Conservation (phyloP, 53 echinoderm and acorn worm genomes). For the Astropecten irregularis region DNA sequence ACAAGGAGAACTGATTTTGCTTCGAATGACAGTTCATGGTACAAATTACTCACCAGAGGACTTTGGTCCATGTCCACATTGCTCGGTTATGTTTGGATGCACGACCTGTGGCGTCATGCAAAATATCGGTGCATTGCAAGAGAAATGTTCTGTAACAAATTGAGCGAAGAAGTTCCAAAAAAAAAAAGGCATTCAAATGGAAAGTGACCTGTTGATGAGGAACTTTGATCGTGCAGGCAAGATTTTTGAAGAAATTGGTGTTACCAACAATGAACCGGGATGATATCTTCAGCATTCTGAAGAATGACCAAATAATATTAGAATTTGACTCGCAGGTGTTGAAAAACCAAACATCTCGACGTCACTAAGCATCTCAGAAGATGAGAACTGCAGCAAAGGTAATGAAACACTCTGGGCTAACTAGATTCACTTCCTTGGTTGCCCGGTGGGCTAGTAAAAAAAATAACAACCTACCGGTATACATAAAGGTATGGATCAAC, state of each 20-base stretch:
- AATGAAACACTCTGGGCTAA: too few relatives aligned
- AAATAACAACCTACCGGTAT: too few relatives aligned
- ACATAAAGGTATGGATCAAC: too few relatives aligned
- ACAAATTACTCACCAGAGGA: conserved; percentile 40
- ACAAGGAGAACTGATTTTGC: conserved; percentile 41
- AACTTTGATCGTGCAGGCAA: conserved; percentile 49
- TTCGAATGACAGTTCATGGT: conserved; percentile 34
- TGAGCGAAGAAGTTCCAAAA: not conserved
- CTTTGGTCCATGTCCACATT: conserved; percentile 74
- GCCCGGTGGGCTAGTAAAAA: too few relatives aligned
- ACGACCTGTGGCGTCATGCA: conserved; percentile 56
- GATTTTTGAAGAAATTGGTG: conserved; percentile 44
- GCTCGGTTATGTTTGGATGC: conserved; percentile 56
- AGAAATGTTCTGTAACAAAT: not conserved
- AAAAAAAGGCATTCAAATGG: conserved; percentile 27
- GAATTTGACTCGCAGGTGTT: conserved; percentile 57
- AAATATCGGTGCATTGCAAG: conserved; percentile 49
- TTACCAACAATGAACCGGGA: conserved; percentile 53
- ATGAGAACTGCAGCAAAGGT: conserved; percentile 61
- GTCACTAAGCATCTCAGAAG: conserved; percentile 47
- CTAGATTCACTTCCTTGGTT: too few relatives aligned
- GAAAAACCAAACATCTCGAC: conserved; percentile 43
- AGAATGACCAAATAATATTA: conserved; percentile 61
- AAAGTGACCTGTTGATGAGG: conserved; percentile 59
- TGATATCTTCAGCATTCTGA: conserved; percentile 46